A percentile compares a stretch with the other conserved stretches of the same genome.
Evolutionary conservation across 2,888 invertebrate species (phyloP).

Genomic region (Ommatoiulus sabulosus): DNA sequence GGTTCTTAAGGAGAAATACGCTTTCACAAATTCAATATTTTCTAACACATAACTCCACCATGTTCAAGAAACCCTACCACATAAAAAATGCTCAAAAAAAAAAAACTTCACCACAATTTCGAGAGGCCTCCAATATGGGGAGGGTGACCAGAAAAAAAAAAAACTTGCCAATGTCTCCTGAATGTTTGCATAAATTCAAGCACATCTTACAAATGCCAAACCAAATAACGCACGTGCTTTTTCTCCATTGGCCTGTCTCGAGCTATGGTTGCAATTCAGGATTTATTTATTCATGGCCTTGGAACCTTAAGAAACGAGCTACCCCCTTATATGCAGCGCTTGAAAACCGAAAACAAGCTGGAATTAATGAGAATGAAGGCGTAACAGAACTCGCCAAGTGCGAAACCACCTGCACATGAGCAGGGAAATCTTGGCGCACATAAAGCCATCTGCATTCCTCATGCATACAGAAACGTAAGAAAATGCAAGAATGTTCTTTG

Average conservation of each 20-base stretch:
- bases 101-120: background rate
- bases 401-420: slow-evolving; percentile 38
- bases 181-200: slow-evolving; percentile 35
- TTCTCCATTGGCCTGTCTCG: background rate
- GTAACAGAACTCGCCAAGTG: background rate
- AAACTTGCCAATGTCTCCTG: too few species aligned
- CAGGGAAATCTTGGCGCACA: background rate
- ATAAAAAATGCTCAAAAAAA: background rate
- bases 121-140: background rate
- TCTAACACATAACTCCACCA: background rate
- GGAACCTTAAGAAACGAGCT: slow-evolving; percentile 4
- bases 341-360: background rate
- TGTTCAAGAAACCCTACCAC: background rate
- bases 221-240: slow-evolving; percentile 28
- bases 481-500: slow-evolving; percentile 32
- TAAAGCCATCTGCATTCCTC: slow-evolving; percentile 2
- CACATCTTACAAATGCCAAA: slow-evolving; percentile 25
- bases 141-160: slow-evolving; percentile 35
- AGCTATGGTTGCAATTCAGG: background rate
- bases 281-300: slow-evolving; percentile 5
- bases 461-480: background rate
- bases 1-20: background rate
- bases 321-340: background rate
- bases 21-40: background rate
- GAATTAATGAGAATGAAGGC: slow-evolving; percentile 16